Evolutionary conservation across 1,140 invertebrate genomes (phyloP), one percentile per base, ranked within the genome.

Genomic region (Elymnias hypermnestra): DNA sequence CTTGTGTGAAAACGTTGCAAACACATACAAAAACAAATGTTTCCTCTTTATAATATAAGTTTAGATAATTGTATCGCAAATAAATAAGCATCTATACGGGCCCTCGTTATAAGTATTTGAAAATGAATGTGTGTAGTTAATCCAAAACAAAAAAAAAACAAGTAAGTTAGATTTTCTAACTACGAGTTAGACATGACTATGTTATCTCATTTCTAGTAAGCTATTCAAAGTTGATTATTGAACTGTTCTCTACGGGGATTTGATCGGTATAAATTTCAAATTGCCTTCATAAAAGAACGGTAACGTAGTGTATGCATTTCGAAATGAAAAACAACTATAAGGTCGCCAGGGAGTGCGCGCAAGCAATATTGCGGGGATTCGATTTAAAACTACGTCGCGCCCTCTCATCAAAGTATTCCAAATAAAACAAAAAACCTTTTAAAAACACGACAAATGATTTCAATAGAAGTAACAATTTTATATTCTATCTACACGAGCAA

Each of bases 361-460:
- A 15, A 33, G 29, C 29, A 33, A 33, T 33, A 33, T 33, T 33
- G 29, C 29, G n/a, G 29, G n/a, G 29, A 33, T 33, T 33, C 29
- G 29, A 33, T 33, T 33, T 33, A 33, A 33, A 33, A 33, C 29
- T 33, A 29, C 26, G 26, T 12, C 4, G 7, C 26, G 12, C 5
- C 8, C 29, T 14, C 13, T 14, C 15, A 33, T 33, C 29, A 33
- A 33, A 33, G 29, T 33, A 7, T 33, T 8, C 29, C 29, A 33
- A 33, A 15, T 15, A 33, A 29, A 33, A 33, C 6, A 33, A 29
- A 29, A n/a, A n/a, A n/a, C n/a, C n/a, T n/a, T 12, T 29, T 29
- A 1, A 6, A 29, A 29, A 29, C 26, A 13, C 26, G 0, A 12
- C 26, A 8, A 29, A 9, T 29, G 13, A 29, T 10, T 29, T 12